These are phyloP conservation scores for Athene noctua DNA, from an alignment of 2,113 vertebrate genomes.

Conservation along the genomic window DNA sequence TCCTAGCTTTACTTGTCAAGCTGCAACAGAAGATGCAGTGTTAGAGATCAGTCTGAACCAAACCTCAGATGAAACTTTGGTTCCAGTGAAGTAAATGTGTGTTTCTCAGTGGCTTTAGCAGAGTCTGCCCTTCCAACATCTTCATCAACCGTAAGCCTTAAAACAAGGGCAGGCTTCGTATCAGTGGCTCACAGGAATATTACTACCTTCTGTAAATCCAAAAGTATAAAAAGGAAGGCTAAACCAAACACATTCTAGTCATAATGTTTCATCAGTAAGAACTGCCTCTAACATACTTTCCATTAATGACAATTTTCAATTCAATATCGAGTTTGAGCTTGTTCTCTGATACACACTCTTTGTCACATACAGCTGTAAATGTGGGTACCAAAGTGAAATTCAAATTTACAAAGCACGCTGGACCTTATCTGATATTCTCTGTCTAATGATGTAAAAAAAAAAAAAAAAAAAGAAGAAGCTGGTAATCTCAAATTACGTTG, in stretches of 20 bases:
- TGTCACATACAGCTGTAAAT: background rate
- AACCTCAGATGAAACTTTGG: background rate
- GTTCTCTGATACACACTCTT: background rate
- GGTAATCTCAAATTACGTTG: background rate
- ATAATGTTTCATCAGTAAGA: background rate
- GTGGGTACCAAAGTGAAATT: background rate
- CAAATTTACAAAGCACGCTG: background rate
- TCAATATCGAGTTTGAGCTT: background rate
- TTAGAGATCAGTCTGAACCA: background rate
- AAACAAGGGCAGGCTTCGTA: fast-evolving
- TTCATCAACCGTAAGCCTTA: background rate
- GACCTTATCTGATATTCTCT: background rate
- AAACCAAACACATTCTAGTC: background rate
- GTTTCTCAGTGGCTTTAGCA: background rate
- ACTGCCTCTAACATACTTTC: background rate
- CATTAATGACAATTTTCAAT: background rate
- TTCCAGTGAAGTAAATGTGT: background rate
- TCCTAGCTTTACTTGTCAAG: background rate
- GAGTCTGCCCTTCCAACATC: background rate
- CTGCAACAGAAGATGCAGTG: background rate
- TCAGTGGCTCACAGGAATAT: background rate
- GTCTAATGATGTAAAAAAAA: background rate
- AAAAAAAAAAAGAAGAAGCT: background rate
- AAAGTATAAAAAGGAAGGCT: background rate
- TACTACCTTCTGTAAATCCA: background rate